These are phyloP conservation scores for Masnerella sp. DNA, from an alignment of 2,888 invertebrate species.

Conservation along the genomic window DNA sequence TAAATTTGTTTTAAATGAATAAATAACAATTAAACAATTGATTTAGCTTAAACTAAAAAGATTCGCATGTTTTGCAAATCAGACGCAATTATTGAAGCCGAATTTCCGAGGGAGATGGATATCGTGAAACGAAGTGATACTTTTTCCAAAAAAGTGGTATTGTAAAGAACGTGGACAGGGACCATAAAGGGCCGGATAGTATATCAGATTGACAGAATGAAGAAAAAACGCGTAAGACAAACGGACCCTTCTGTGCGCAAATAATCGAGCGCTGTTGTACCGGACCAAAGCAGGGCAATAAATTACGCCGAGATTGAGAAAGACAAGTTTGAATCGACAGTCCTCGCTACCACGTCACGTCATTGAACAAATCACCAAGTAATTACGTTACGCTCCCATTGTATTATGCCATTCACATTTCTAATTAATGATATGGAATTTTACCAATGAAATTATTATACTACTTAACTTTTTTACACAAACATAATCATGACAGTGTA, in stretches of 20 bases:
- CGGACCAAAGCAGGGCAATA: slow-evolving; percentile 25
- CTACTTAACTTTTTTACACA: too few species aligned
- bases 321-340: slow-evolving; percentile 36
- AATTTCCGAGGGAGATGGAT: slow-evolving; percentile 16
- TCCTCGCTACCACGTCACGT: slow-evolving; percentile 33
- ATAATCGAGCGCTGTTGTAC: slow-evolving; percentile 41
- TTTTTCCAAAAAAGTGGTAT: slow-evolving; percentile 26
- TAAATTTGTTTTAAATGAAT: too few species aligned
- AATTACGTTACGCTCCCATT: slow-evolving; percentile 39
- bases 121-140: slow-evolving; percentile 10
- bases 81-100: not conserved
- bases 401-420: slow-evolving; percentile 10
- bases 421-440: not conserved
- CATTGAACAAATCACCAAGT: slow-evolving; percentile 29
- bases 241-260: slow-evolving; percentile 32
- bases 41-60: too few species aligned
- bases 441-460: not conserved
- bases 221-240: slow-evolving; percentile 40
- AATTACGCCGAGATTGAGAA: slow-evolving; percentile 46
- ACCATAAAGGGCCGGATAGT: slow-evolving; percentile 32
- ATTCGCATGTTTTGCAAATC: too few species aligned
- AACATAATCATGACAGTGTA: not conserved
- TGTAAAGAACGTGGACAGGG: slow-evolving; percentile 32
- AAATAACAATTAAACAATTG: not conserved
- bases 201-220: slow-evolving; percentile 38